Evolutionary conservation across 1,140 invertebrate species (phyloP), one percentile per base, ranked within the genome.

Genomic region (Anastrepha ludens): DNA sequence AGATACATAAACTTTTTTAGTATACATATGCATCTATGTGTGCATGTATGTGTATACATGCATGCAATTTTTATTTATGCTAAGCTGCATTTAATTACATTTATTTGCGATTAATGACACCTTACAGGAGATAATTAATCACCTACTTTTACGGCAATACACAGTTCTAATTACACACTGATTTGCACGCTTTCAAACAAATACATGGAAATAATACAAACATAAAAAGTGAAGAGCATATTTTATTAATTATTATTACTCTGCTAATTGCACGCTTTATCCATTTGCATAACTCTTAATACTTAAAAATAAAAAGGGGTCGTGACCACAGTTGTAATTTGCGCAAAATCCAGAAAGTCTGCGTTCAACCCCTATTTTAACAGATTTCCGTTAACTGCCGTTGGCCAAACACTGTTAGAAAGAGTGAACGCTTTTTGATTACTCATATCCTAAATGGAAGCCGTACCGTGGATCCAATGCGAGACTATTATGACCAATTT

Each of bases 71-170:
- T 13, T 81, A 47, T 81, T 81, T 81, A 81, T 81, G 74, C 44
- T 81, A 81, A 81, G 74, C 55, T 55, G 39, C 74, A 81, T 81
- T 55, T 81, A 81, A 81, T 81, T 81, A 81, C 74, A 81, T 81
- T 81, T 81, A 81, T 81, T 81, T 81, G 47, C 50, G 70, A 55
- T 55, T 78, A 78, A 78, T 78, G 70, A 78, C 70, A 81, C 74
- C 47, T 58, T 7, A 9, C 50, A 20, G 44, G 39, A 20, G 47
- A 81, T 81, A 81, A 81, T 81, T 47, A 81, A 81, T 81, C 74
- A 81, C 41, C 55, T 20, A 17, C 6, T 2, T 55, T 13, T 55
- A 6, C 20, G 50, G 20, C 74, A n/a, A 6, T 50, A n/a, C n/a
- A 55, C 41, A 50, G 74, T 50, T 81, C 74, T 81, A 81, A 81